These are phyloP conservation scores for Drosophila phalerata DNA, from an alignment of 2,888 invertebrate genomes.

Conservation along the genomic window DNA sequence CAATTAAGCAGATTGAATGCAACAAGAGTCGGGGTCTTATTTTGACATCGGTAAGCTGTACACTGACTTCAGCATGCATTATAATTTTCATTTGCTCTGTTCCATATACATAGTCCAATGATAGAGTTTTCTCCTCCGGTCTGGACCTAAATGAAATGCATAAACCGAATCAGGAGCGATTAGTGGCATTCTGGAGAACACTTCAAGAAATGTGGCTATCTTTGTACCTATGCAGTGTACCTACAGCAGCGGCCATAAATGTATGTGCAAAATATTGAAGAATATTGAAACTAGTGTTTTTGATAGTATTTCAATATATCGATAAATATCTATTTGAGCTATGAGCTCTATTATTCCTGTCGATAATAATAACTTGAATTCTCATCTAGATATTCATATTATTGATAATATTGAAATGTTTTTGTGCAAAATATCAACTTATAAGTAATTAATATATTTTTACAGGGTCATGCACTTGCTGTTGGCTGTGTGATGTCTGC, in stretches of 20 bases:
- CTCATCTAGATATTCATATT: no score
- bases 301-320: no score
- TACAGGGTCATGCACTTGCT: slow-evolving; percentile 92
- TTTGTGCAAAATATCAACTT: no score
- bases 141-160: slow-evolving; percentile 95
- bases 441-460: not conserved
- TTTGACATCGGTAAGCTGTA: slow-evolving; percentile 89
- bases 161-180: slow-evolving; percentile 90
- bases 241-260: slow-evolving; percentile 94
- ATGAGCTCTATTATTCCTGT: no score
- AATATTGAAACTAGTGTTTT: no score
- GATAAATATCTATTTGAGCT: no score
- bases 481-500: slow-evolving; percentile 93
- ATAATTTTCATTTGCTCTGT: not conserved
- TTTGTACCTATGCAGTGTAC: slow-evolving; percentile 89
- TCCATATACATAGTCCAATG: slow-evolving; percentile 55
- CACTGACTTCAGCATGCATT: no score
- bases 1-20: slow-evolving; percentile 87
- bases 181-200: slow-evolving; percentile 90
- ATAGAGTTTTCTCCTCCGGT: slow-evolving; percentile 91
- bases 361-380: no score
- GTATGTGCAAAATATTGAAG: slow-evolving; percentile 85
- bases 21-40: slow-evolving; percentile 90
- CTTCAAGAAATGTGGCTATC: slow-evolving; percentile 93
- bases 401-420: no score